Evolutionary conservation across 2,113 vertebrate species (phyloP).

Genomic region (Myodes glareolus): DNA sequence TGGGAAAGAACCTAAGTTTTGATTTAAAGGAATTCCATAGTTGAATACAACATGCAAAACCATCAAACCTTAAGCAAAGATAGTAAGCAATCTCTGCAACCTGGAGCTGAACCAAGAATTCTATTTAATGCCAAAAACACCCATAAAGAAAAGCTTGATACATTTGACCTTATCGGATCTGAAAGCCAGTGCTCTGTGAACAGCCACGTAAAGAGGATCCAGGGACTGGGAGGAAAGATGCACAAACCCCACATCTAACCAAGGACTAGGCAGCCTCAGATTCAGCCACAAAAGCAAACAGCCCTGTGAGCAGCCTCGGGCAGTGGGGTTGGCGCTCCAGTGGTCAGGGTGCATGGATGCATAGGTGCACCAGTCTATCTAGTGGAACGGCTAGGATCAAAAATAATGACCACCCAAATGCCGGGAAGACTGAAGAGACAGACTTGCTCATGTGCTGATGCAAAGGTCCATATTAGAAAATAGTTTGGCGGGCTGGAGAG

Average conservation of each 20-base stretch:
- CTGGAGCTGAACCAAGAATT: too few species aligned
- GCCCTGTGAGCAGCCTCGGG: rapidly evolving
- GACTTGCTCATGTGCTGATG: background rate
- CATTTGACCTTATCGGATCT: background rate
- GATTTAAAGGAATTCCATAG: background rate
- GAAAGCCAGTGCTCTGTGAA: background rate
- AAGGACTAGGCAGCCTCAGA: too few species aligned
- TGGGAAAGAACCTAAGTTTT: background rate
- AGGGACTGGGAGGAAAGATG: background rate
- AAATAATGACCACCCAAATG: rapidly evolving
- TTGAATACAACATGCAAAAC: background rate
- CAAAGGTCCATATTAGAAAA: background rate
- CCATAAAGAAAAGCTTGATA: background rate
- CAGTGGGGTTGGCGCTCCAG: background rate
- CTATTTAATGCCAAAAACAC: background rate
- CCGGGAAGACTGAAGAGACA: background rate
- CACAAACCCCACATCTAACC: too few species aligned
- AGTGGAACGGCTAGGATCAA: rapidly evolving
- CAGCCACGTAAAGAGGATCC: background rate
- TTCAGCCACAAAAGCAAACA: rapidly evolving
- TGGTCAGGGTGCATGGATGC: background rate
- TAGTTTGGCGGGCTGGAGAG: background rate
- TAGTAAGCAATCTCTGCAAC: background rate
- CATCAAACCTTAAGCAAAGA: background rate
- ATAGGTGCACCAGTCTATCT: too few species aligned